phyloP scores from a whole-genome alignment of 2,797 vertebrate species.

The Allochrocebus solatus region DNA sequence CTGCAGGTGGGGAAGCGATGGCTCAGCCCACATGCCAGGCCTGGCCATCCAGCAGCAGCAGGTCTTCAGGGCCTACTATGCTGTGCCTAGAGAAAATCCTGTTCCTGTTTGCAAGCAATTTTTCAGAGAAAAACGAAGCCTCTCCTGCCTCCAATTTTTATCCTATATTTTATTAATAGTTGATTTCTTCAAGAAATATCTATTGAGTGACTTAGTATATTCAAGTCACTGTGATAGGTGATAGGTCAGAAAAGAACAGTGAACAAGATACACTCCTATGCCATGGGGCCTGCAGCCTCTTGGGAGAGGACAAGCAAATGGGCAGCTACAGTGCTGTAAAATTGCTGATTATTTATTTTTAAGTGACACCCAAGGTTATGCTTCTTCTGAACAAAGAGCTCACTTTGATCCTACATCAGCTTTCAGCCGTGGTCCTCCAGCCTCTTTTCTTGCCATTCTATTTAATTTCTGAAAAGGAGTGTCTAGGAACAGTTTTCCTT shows the following conservation, averaged over 20 bases:
- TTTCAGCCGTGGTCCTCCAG: accelerated
- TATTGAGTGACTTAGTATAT: neutral
- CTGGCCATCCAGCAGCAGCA: neutral
- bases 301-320: neutral
- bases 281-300: neutral
- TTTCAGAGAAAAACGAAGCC: neutral
- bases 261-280: neutral
- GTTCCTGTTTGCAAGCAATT: neutral
- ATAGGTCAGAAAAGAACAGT: neutral
- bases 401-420: neutral
- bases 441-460: neutral
- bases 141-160: neutral
- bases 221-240: neutral
- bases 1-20: accelerated
- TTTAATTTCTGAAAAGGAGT: neutral
- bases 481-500: neutral
- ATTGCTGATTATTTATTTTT: neutral
- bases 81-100: neutral
- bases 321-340: neutral
- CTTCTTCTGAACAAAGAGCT: neutral
- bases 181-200: neutral
- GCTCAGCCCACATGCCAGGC: accelerated
- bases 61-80: neutral
- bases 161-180: neutral
- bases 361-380: neutral